Base-by-base conservation (phyloP, 2,113 vertebrate species). In the Halcyon senegalensis region DNA sequence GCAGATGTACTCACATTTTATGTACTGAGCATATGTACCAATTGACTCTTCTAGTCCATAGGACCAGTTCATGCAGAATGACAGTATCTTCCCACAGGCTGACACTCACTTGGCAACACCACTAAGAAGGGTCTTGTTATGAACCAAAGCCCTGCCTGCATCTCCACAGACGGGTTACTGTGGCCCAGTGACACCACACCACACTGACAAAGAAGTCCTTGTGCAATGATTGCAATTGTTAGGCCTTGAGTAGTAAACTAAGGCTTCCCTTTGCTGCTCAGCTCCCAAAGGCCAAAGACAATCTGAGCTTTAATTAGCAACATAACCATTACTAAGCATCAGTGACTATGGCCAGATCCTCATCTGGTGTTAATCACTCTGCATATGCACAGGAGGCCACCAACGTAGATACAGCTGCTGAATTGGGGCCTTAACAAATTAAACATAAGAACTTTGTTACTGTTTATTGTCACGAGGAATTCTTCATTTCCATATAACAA, bases 321-420 rank as follows among this genome's bases (percentile, higher is more conserved):
- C 89, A 82, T 31, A 89, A 85, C 70, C 31, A 94, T 87, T 77
- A 70, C 81, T 59, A 82, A 95, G 87, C 87, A 94, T 46, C 62
- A 70, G 81, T 62, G 63, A 88, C 89, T 85, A 84, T 64, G 74
- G 88, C 93, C 95, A 95, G 94, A 95, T 93, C 78, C 70, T 97
- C 95, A 94, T 94, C 93, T 95, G 96, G 91, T 96, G 89, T 93
- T 96, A 95, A 97, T 96, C 89, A 94, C 51, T 1, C n/a, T 73
- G 69, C 4, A 5, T 91, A 93, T 11, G 76, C 91, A 76, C 93
- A 50, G 75, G 72, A 91, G 95, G 90, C 96, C 96, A 97, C 96
- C 95, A 94, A 35, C n/a, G 0, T 66, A 76, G 95, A 72, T 39
- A 50, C 93, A 96, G 95, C 93, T 83, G 93, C 94, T 1, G 13